Base-by-base conservation (phyloP, 2,797 vertebrate genomes). In the Philypnodon macrostomus region DNA sequence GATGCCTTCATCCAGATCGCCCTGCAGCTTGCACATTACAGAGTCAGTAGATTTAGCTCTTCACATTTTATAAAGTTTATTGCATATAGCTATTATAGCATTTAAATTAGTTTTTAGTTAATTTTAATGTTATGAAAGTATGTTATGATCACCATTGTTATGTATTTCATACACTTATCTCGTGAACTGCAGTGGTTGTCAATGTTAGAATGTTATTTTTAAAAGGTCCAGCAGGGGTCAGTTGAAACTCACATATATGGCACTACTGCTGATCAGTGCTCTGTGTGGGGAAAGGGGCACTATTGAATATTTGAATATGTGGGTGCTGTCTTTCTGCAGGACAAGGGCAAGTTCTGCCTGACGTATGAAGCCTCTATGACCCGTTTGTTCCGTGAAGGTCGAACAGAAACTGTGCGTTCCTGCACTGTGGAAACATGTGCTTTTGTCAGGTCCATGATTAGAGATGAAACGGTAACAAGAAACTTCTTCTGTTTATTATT, bases 321-420 rank as follows among this genome's bases (percentile, higher is more conserved):
- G 8, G 0, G 2, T 33, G 1, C 13, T 10, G 0, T 57, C 10
- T 33, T 18, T 29, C 13, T 54, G 49, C 64, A 91, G 96, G 94
- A 98, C 77, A 98, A 96, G 90, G 88, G 89, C n/a, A 96, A 94
- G 61, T 98, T 98, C 80, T 97, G 89, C 63, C 87, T 98, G 70
- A 98, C 96, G 0, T 98, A 98, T 0, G 96, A 98, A 63, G 96
- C 96, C 2, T 98, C 96, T 49, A 98, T 98, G 96, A 98, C 96
- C 0, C 94, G 96, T 8, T 73, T 98, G 51, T 98, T 95, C 89
- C 91, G 94, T 26, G 96, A 98, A 60, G 96, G 96, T 27, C 88
- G 96, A 37, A 98, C 96, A 0, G 96, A 98, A 85, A 98, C 96
- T 0, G 96, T 98, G 46, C 94, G 96, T 1, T 98, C 96, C 0